Evolutionary conservation across 2,797 vertebrate species (phyloP), one percentile per base, ranked within the genome.

Genomic region (Thaleichthys pacificus): DNA sequence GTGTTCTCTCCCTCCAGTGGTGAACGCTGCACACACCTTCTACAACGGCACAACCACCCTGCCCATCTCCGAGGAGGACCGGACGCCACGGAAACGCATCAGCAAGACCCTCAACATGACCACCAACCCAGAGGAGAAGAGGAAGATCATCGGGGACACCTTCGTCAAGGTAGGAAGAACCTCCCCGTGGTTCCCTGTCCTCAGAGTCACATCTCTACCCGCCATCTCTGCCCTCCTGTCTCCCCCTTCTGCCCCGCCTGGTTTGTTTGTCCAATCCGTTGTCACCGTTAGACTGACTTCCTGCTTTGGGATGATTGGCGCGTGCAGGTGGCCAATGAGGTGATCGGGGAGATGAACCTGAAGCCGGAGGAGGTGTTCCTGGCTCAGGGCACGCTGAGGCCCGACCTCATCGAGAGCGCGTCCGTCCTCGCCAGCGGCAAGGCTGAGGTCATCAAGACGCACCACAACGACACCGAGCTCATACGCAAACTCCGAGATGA

Each of bases 101-200:
- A 99, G 98, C 91, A 99, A 99, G 87, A 99, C 98, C 0, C 88
- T 99, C 74, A 99, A 99, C 79, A 99, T 99, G 98, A 99, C 97
- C 22, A 99, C 97, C 77, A 98, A 97, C 91, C 98, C 98, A 0
- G 98, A 99, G 71, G 98, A 99, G 85, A 99, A 99, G 81, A 95
- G 98, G 57, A 99, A 99, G 91, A 99, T 99, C 62, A 99, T 99
- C 11, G 98, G 98, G 1, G 98, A 99, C 86, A 99, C 98, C 0
- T 99, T 99, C 79, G 97, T 99, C 63, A 99, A 99, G 94, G 98
- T 98, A 80, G 12, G 42, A 47, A 47, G 42, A 47, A 47, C 42
- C 9, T 12, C 42, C 42, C 5, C 0, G 35, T 35, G 3, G 32
- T 17, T 65, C 63, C 58, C 14, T 60, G 21, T 60, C 22, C 58